Base-by-base conservation (phyloP, 2,113 vertebrate genomes). In the Forbesichthys agassizii region DNA sequence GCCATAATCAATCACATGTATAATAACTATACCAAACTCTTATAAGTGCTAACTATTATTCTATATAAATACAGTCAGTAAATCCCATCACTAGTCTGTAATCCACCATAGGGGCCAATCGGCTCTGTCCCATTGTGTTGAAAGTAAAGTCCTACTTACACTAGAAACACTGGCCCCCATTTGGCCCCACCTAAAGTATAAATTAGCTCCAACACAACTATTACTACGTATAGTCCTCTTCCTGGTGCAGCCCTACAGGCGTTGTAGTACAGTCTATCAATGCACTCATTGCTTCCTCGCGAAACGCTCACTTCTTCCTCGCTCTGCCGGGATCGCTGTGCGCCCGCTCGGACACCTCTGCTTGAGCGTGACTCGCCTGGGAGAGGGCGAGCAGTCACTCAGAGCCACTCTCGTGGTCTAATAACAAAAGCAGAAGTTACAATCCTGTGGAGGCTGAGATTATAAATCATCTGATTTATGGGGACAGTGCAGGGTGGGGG, bases 381-480 rank as follows among this genome's bases (percentile, higher is more conserved):
- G 61, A 55, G 78, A 70, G 83, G 80, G 77, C 68, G 73, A 88
- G 79, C 81, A 81, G 84, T 88, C 87, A 84, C 77, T 89, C 88
- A 86, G 71, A 74, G 27, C 74, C 79, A 71, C 80, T 84, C 74
- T 69, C 61, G 64, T 62, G 73, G 64, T 69, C 78, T 84, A 66
- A 82, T 81, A 88, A 82, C 84, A 81, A 90, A 88, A 71, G 81
- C 75, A 78, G 74, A 86, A 88, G 80, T 87, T 87, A 80, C 77
- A 81, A 80, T 85, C 79, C 75, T 75, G 73, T 11, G 27, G 69
- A 85, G 84, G 84, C 75, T 46, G 71, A 77, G 76, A 81, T 84
- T 85, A 87, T 90, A 88, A 87, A 91, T 91, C 81, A 90, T 85
- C 75, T 88, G 87, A 90, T 91, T 90, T 88, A 90, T 89, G 86